Percentiles rank a stretch among this genome's conserved stretches.
Evolutionary conservation across 2,888 invertebrate species (phyloP).

Genomic region (Caradrina kadenii): DNA sequence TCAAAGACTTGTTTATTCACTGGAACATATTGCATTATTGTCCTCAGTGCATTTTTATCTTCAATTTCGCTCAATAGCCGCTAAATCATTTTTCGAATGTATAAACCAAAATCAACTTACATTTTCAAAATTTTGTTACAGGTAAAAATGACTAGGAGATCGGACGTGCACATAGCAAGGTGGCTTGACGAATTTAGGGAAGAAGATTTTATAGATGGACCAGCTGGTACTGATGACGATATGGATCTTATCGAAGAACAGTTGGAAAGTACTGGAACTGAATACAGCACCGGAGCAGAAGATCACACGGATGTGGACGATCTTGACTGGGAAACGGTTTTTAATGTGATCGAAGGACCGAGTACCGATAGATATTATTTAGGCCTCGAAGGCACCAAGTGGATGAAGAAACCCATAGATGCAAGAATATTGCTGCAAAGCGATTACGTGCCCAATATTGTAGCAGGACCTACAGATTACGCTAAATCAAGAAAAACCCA

Average conservation of each 20-base stretch:
- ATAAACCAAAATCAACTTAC: not conserved
- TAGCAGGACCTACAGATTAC: constrained; percentile 34
- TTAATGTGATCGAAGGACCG: constrained; percentile 39
- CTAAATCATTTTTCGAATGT: no score
- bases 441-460: constrained; percentile 27
- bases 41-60: not conserved
- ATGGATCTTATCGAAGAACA: constrained; percentile 46
- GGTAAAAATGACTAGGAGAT: constrained; percentile 40
- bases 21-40: not conserved
- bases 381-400: constrained; percentile 50
- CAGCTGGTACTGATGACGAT: constrained; percentile 48
- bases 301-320: constrained; percentile 41
- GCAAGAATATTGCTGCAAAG: constrained; percentile 32
- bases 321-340: constrained; percentile 50
- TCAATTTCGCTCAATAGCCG: not conserved
- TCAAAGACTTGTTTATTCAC: no score
- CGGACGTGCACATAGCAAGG: constrained; percentile 41
- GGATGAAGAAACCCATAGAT: constrained; percentile 45
- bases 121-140: constrained; percentile 31
- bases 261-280: constrained; percentile 44
- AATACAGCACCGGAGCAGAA: constrained; percentile 36
- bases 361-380: constrained; percentile 21
- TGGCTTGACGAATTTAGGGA: constrained; percentile 48
- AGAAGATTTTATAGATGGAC: constrained; percentile 52
- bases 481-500: constrained; percentile 35